Evolutionary conservation across 2,113 vertebrate genomes (phyloP), one percentile per base, ranked within the genome.

Genomic region (Tachuris rubrigastra): DNA sequence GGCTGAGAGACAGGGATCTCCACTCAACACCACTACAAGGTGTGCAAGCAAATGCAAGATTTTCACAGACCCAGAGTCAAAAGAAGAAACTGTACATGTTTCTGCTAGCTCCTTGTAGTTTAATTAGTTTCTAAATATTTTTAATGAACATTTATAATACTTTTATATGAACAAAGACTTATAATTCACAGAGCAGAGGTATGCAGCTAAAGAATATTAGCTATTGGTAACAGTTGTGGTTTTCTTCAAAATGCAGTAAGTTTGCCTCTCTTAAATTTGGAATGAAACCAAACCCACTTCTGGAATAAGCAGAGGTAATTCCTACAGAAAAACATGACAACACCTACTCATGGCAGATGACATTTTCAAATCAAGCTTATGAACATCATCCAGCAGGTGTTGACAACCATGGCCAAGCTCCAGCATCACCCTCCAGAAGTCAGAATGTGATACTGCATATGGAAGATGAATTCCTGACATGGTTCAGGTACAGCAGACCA

Each of bases 1-100:
- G 68, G n/a, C 56, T 93, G 79, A 91, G 47, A 91, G 60, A 92
- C 35, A 73, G 35, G 56, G 39, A 91, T 93, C 47, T 94, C 56
- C n/a, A 47, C 55, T 90, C 68, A 77, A 67, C 55, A 63, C 47
- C 44, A 77, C 33, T 44, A 62, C 31, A 78, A 5, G 7, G 18
- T 44, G 46, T 39, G 39, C 65, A 93, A 71, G 72, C 42, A 93
- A 93, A 59, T 86, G 39, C 85, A 86, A 75, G 65, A 90, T 25
- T 50, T 77, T 95, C 82, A 73, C 13, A 91, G 46, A 80, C 16
- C 18, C 63, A 25, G 30, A 80, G 7, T 15, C 47, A 77, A 83
- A 90, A 87, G n/a, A 94, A 87, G 49, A 71, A 87, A 78, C 20
- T 28, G 11, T 52, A 49, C 41, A 18, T n/a, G 49, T 37, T 90